Evolutionary conservation across 2,797 vertebrate species (phyloP).

Genomic region (Austrolebias charrua): DNA sequence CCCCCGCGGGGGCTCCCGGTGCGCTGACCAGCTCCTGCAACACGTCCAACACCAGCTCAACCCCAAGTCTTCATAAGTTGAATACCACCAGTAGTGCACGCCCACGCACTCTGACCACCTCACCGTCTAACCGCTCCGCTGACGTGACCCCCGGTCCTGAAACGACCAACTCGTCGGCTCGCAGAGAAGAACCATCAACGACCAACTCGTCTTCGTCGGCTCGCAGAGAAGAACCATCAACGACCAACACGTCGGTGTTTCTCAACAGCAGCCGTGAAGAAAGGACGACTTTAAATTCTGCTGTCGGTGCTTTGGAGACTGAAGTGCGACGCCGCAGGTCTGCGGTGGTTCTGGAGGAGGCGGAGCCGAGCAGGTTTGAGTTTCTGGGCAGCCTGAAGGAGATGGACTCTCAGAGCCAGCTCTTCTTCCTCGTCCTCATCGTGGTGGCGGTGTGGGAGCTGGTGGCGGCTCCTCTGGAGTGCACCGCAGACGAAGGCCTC

Average conservation of each 20-base stretch:
- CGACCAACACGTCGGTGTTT: not conserved
- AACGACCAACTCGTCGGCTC: not conserved
- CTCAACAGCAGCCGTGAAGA: not conserved
- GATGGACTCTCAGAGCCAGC: slow-evolving; percentile 72
- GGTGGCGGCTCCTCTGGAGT: slow-evolving; percentile 75
- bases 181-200: not conserved
- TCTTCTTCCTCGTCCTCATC: slow-evolving; percentile 82
- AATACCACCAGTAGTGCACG: not conserved
- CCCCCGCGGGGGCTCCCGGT: slow-evolving; percentile 33
- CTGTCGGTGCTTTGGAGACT: not conserved
- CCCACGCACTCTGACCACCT: not conserved
- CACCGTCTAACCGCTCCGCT: not conserved
- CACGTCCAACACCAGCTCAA: slow-evolving; percentile 22
- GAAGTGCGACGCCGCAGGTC: slow-evolving; percentile 46
- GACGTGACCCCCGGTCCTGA: not conserved
- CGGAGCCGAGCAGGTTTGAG: slow-evolving; percentile 4
- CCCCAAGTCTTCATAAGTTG: not conserved
- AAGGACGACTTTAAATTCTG: not conserved
- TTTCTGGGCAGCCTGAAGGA: slow-evolving; percentile 71
- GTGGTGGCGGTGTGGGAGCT: slow-evolving; percentile 80
- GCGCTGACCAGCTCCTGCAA: slow-evolving; percentile 61
- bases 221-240: not conserved
- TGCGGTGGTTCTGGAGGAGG: not conserved
- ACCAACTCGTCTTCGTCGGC: not conserved
- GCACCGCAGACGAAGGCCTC: slow-evolving; percentile 84